Evolutionary conservation across 2,888 invertebrate genomes (phyloP), one percentile per base, ranked within the genome.

Genomic region (Octonoba sinensis): DNA sequence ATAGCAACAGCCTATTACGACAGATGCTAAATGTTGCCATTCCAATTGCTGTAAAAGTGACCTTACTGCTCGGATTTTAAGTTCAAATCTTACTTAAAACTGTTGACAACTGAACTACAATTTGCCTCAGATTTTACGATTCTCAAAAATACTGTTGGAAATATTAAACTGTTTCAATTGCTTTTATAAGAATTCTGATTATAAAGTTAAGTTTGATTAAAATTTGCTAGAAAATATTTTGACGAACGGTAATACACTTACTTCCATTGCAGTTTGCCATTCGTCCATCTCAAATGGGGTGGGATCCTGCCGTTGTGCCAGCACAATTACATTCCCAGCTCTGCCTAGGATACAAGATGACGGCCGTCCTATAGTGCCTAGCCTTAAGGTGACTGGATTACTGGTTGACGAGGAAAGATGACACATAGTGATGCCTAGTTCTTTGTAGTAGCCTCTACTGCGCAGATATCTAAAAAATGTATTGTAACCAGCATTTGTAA

Each of bases 281-380:
- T 82, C 76, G 8, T 72, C 75, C 0, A 66, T 18, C 12, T 44
- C 72, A 18, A 70, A 65, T 13, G 62, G 65, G 3, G 70, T 16
- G 0, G n/a, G 13, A 0, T 82, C 66, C 16, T 76, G 69, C 66
- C 82, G 65, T 24, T 76, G 82, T 0, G 76, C 76, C 62, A 82
- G 46, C 0, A 76, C 76, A 24, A 82, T 82, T 27, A 76, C 54
- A 20, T 75, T 82, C 3, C 82, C 76, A 12, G 76, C 70, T 18
- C 82, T 20, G n/a, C 82, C 82, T 11, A 82, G 66, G 13, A 82
- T 62, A 24, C 82, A 82, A 0, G 75, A 76, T 0, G 82, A 64
- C 1, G 82, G 56, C 2, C 66, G 44, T 1, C 82, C 82, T 6
- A 76, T 46, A 0, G 82, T 71, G 11, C 73, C 82, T 20, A 82